Evolutionary conservation across 2,888 invertebrate species (phyloP), one percentile per base, ranked within the genome.

Genomic region (Spilosoma lubricipeda): DNA sequence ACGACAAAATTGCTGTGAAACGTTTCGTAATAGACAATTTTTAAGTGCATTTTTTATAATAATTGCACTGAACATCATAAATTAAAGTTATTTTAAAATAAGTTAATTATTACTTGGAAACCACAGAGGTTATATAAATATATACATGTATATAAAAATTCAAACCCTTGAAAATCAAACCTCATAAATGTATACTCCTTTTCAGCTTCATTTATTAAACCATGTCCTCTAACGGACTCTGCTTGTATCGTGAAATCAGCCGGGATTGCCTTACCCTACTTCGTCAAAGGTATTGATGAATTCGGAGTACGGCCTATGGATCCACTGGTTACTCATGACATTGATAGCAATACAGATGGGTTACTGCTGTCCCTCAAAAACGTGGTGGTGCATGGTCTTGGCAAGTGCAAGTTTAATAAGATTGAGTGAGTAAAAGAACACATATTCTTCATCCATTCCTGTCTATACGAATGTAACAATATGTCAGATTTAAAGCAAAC

Each of bases 161-260:
- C 1, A 11, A 39, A 39, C 9, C 39, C 39, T 0, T 39, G 11
- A 39, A 27, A 36, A 11, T 13, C 15, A 5, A n/a, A 66, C 18
- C 27, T 67, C 11, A 52, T 45, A 3, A 69, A 7, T 9, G 36
- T 4, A 30, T n/a, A 48, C 52, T 18, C 3, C 15, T 15, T 79
- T 78, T 20, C 78, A 90, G 90, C 70, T 8, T 75, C 86, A 0
- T 89, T 87, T 75, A 85, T 90, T 69, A 87, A 80, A 9, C 87
- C 87, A 59, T 91, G 91, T 74, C 78, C 80, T 52, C 39, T 68
- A 9, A 70, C 72, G 33, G 90, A 91, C 71, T 77, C 71, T 0
- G 71, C 72, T 23, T 90, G 90, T 67, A 66, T 88, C 0, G 30
- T 77, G 8, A 64, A 78, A 1, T 87, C 87, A 15, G 72, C 86